Base-by-base conservation (phyloP, 2,797 vertebrate species). In the Spinus pinus region DNA sequence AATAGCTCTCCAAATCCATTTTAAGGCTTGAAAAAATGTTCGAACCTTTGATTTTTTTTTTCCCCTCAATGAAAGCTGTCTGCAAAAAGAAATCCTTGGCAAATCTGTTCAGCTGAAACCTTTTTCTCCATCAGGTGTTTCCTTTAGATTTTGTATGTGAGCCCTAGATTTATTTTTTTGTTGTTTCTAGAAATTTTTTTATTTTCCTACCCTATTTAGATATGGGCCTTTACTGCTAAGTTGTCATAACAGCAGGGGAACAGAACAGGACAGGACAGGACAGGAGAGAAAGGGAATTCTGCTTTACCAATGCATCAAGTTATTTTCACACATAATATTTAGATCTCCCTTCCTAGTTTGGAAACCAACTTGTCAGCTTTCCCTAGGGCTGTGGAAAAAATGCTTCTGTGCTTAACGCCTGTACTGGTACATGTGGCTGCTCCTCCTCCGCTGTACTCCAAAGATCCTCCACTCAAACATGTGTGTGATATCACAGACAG, bases 1-100 rank as follows among this genome's bases (percentile, higher is more conserved):
- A 95, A 88, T 49, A 90, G 20, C 57, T 83, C 72, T 53, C 57
- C 56, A 90, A 86, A 78, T 81, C n/a, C 39, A 88, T 93, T 78
- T 65, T 81, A 69, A 46, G 88, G 18, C 64, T 70, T 86, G 33
- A 83, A 83, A 70, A 93, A 78, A 24, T 20, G 31, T 81, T 71
- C 62, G 74, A 4, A 9, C 1, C 0, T 84, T 91, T 65, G 28
- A 35, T 1, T 54, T 70, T 54, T 42, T 37, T 37, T 58, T 46
- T 31, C 4, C 20, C 9, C 27, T 62, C 70, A 46, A 3, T 41
- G 39, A 67, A 67, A 85, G 25, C 22, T 44, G 22, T 66, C 61
- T 82, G 66, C 51, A 69, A 81, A 94, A 92, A 82, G 37, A 90
- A 87, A 73, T 50, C 47, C 50, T n/a, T 79, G 69, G 35, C 28